These are phyloP conservation scores for Triplophysa yarkandensis DNA, from an alignment of 2,797 vertebrate species.

Conservation along the genomic window DNA sequence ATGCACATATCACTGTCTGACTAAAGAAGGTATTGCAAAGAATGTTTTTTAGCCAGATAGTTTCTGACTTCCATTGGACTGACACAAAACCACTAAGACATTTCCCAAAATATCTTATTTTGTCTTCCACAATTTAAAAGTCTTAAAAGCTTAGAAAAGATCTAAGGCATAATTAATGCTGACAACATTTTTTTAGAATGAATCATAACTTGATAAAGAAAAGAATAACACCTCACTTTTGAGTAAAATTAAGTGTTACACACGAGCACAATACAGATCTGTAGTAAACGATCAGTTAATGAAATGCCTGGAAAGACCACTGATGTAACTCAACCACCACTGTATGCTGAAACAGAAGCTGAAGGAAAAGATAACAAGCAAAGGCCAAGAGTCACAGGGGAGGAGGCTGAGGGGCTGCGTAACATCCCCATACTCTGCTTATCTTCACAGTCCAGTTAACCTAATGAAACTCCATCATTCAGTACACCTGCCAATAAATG, in stretches of 20 bases:
- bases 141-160: too few relatives aligned
- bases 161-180: too few relatives aligned
- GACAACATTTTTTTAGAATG: too few relatives aligned
- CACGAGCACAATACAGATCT: not conserved
- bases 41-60: too few relatives aligned
- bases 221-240: not conserved
- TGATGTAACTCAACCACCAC: constrained; percentile 64
- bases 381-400: constrained; percentile 59
- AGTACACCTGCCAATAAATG: constrained; percentile 16
- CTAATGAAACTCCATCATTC: constrained; percentile 28
- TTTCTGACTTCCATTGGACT: too few relatives aligned
- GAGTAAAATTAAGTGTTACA: not conserved
- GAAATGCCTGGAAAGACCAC: constrained; percentile 68
- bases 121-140: too few relatives aligned
- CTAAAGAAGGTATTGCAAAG: too few relatives aligned
- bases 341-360: constrained; percentile 71
- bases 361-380: constrained; percentile 67
- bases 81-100: too few relatives aligned
- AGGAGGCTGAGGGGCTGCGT: not conserved
- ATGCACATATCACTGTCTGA: too few relatives aligned
- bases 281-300: constrained; percentile 60
- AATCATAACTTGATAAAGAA: not conserved
- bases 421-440: constrained; percentile 9
- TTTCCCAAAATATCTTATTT: too few relatives aligned
- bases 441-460: not conserved